Conservation (phyloP, 2,888 invertebrate species). For the Camponotus fellah region DNA sequence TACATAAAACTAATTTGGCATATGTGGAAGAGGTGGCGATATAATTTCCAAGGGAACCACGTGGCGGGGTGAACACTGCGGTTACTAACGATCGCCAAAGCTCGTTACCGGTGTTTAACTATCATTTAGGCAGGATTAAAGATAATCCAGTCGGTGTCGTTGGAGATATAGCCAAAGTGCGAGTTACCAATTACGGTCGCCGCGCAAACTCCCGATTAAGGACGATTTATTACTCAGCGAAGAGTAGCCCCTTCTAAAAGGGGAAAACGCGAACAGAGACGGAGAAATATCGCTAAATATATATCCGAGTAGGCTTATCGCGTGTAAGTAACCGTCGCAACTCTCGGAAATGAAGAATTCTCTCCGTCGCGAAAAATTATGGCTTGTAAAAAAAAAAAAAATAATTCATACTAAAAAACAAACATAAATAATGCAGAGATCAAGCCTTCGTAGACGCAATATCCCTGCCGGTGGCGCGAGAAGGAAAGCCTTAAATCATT, state of each 20-base stretch:
- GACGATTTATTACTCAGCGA: conserved; percentile 76
- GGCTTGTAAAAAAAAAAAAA: not conserved
- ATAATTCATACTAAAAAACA: not conserved
- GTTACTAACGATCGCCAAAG: conserved; percentile 55
- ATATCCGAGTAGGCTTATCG: conserved; percentile 6
- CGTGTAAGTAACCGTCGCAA: conserved; percentile 2
- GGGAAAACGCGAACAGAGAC: conserved; percentile 34
- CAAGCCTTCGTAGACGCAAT: not conserved
- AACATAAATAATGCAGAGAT: not conserved
- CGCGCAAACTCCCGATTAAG: conserved; percentile 79
- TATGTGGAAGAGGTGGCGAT: not conserved
- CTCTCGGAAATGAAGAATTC: conserved; percentile 9
- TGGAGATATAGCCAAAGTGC: conserved; percentile 69
- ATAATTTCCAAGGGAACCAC: conserved; percentile 34
- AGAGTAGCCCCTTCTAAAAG: conserved; percentile 31
- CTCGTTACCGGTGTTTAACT: conserved; percentile 78
- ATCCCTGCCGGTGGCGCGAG: not conserved
- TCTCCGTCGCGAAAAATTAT: not conserved
- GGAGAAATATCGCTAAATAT: conserved; percentile 32
- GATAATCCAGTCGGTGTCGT: conserved; percentile 76
- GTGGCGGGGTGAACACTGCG: conserved; percentile 28
- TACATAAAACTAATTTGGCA: not conserved
- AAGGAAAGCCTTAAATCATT: not conserved
- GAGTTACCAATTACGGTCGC: conserved; percentile 63
- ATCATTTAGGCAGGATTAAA: conserved; percentile 80